Evolutionary conservation across 2,797 vertebrate genomes (phyloP).

Genomic region (Rhadinocentrus ornatus): DNA sequence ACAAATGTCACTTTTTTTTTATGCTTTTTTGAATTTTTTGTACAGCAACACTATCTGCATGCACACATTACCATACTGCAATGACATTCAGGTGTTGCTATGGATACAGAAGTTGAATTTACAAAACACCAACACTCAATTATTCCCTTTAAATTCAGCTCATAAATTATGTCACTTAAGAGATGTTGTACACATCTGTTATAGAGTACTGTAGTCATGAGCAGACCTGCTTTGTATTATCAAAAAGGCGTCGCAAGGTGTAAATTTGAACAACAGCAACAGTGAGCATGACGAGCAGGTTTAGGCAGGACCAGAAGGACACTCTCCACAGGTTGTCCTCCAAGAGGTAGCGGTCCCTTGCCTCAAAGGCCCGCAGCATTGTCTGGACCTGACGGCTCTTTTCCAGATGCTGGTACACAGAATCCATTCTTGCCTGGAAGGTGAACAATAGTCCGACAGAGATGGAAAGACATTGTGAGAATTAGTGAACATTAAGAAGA

Average conservation of each 20-base stretch:
- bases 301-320: slow-evolving; percentile 90
- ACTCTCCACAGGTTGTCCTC: slow-evolving; percentile 90
- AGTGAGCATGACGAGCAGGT: slow-evolving; percentile 82
- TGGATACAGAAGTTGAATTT: not conserved
- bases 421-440: slow-evolving; percentile 83
- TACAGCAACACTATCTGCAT: not conserved
- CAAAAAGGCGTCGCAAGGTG: slow-evolving; percentile 86
- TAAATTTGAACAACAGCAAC: slow-evolving; percentile 86
- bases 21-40: too few species aligned
- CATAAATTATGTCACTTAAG: not conserved
- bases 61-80: not conserved
- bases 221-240: slow-evolving; percentile 71
- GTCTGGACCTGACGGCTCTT: slow-evolving; percentile 84
- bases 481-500: not conserved
- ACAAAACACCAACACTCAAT: not conserved
- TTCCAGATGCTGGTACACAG: slow-evolving; percentile 81
- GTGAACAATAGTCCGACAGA: not conserved
- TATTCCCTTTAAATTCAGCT: not conserved
- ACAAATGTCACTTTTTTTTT: not conserved
- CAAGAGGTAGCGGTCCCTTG: slow-evolving; percentile 88
- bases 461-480: not conserved
- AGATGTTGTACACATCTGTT: not conserved
- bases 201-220: slow-evolving; percentile 56
- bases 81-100: not conserved
- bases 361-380: slow-evolving; percentile 84